These are phyloP conservation scores for Oopsacas minuta DNA, from an alignment of 37 sponge, comb jelly and placozoan genomes.

Conservation along the genomic window DNA sequence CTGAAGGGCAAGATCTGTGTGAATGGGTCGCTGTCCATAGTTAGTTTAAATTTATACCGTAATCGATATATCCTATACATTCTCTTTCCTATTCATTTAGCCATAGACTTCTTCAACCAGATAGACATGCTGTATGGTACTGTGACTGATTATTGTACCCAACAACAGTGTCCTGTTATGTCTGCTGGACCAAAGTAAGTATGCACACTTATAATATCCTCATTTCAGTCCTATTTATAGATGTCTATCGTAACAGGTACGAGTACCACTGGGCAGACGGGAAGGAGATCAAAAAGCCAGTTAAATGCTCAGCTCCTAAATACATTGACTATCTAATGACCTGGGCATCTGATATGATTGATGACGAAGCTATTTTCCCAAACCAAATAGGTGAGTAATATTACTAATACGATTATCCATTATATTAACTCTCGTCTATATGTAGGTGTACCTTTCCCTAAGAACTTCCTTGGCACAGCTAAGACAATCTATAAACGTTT, in stretches of 20 bases:
- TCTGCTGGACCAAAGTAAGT: conserved; percentile 95
- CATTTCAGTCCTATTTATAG: too few species aligned
- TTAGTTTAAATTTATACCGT: conserved; percentile 34
- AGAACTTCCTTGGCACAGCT: conserved; percentile 81
- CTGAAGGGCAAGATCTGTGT: conserved; percentile 94
- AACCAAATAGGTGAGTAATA: conserved; percentile 70
- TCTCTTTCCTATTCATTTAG: conserved; percentile 29
- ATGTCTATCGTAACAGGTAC: conserved; percentile 37
- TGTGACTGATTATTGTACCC: conserved; percentile 86
- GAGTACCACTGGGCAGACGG: conserved; percentile 99
- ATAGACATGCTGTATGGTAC: conserved; percentile 99
- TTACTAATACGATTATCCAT: background rate
- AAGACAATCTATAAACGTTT: conserved; percentile 95
- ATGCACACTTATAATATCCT: too few species aligned
- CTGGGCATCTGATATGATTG: conserved; percentile 96
- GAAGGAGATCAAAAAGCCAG: conserved; percentile 83
- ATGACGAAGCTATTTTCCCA: conserved; percentile 93
- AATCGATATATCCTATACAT: background rate
- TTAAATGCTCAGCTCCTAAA: conserved; percentile 98
- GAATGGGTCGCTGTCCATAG: conserved; percentile 99
- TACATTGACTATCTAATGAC: conserved; percentile 98
- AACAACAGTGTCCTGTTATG: conserved; percentile 90
- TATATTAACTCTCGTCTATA: conserved; percentile 4
- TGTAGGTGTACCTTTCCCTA: conserved; percentile 78
- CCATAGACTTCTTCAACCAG: conserved; percentile 99